Evolutionary conservation across 2,113 vertebrate genomes (phyloP), one percentile per base, ranked within the genome.

Genomic region (Tragelaphus imberbis): DNA sequence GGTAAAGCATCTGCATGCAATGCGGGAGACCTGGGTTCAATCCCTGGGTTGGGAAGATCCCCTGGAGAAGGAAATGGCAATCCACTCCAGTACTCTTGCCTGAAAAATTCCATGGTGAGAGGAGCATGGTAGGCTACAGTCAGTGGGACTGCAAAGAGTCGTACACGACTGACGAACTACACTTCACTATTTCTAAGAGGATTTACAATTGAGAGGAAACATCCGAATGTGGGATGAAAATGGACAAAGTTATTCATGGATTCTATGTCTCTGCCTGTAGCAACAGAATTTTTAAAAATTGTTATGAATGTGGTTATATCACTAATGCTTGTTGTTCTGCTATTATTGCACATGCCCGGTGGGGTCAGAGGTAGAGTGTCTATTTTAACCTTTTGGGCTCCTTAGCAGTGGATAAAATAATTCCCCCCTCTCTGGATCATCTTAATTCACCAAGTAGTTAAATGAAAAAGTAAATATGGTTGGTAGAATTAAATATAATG

Each of bases 111-210:
- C 68, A 71, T 2, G 5, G n/a, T 40, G 0, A 0, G 68, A 40
- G 68, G n/a, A 71, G 9, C 19, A 5, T 71, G 21, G 68, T 36
- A 21, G 68, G n/a, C 68, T 40, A 71, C 19, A 71, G 68, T 40
- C n/a, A 2, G 21, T 71, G n/a, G 68, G 19, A 6, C 40, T 0
- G 10, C 68, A 71, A 68, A 5, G 19, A 71, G n/a, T 23, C 0
- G 1, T 1, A 40, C 19, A 71, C 1, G 5, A 71, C n/a, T 68
- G 65, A 68, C 33, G 21, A 36, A 36, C n/a, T 21, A 21, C 17
- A 71, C 63, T n/a, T 65, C 33, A 65, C n/a, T 21, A 36, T 36
- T 21, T 68, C 13, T 53, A 93, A 28, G 55, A 91, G 23, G 14
- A 82, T 49, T 40, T 16, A 75, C 9, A 40, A 25, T 6, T 87